These are phyloP conservation scores for Drosophila algonquin DNA, from an alignment of 2,888 invertebrate genomes.

Conservation along the genomic window DNA sequence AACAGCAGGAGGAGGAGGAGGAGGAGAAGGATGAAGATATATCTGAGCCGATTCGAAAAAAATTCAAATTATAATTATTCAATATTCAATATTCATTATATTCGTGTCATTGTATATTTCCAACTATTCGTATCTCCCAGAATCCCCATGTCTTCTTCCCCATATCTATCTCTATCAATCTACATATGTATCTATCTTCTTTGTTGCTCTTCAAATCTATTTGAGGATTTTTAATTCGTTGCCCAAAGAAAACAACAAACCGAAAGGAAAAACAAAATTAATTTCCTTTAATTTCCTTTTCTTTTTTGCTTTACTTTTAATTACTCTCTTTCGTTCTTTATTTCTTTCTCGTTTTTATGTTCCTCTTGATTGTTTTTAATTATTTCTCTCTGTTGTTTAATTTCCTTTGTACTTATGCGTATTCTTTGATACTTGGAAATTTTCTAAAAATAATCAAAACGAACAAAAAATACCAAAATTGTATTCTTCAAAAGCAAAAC, in stretches of 20 bases:
- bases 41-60: slow-evolving; percentile 35
- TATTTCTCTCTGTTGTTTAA: slow-evolving; percentile 20
- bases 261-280: slow-evolving; percentile 28
- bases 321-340: slow-evolving; percentile 25
- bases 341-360: slow-evolving; percentile 49
- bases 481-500: slow-evolving; percentile 36
- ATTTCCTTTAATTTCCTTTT: slow-evolving; percentile 21
- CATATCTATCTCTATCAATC: slow-evolving; percentile 29
- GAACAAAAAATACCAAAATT: slow-evolving; percentile 35
- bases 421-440: slow-evolving; percentile 34
- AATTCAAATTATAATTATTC: slow-evolving; percentile 43
- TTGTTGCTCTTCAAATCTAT: slow-evolving; percentile 35
- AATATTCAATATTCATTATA: slow-evolving; percentile 23
- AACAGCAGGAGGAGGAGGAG: slow-evolving; percentile 9
- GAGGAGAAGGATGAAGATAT: slow-evolving; percentile 15
- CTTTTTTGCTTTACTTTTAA: slow-evolving; percentile 13
- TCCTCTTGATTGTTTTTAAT: slow-evolving; percentile 47
- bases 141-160: slow-evolving; percentile 21
- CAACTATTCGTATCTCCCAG: slow-evolving; percentile 30
- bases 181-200: slow-evolving; percentile 32
- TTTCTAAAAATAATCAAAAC: slow-evolving; percentile 26
- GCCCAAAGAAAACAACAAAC: slow-evolving; percentile 13
- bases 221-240: slow-evolving; percentile 41
- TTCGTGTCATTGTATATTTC: slow-evolving; percentile 69
- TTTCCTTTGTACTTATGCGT: slow-evolving; percentile 41